A percentile compares a stretch with the other conserved stretches of the same genome.
Conservation (phyloP, 2,888 invertebrate species). For the Latrodectus elegans region DNA sequence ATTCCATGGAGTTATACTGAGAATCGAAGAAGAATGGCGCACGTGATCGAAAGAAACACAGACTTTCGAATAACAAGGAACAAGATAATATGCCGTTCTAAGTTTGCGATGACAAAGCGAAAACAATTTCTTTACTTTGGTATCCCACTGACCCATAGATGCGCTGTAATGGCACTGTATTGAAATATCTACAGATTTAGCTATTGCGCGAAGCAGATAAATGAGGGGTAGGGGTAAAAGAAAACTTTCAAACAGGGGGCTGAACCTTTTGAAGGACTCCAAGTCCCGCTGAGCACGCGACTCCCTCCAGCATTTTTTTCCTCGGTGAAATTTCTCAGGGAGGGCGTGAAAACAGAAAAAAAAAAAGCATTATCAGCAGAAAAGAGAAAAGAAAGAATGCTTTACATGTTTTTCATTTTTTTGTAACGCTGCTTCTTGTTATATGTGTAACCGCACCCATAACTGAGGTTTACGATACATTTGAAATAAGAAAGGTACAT, state of each 20-base stretch:
- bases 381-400: not conserved
- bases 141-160: conserved; percentile 37
- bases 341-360: conserved; percentile 25
- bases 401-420: conserved; percentile 9
- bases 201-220: conserved; percentile 11
- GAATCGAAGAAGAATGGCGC: conserved; percentile 18
- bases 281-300: conserved; percentile 51
- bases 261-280: conserved; percentile 23
- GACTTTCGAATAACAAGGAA: conserved; percentile 1
- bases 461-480: not conserved
- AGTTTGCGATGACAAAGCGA: conserved; percentile 28
- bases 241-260: conserved; percentile 9
- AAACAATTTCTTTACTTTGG: conserved; percentile 43
- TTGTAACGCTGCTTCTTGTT: not conserved
- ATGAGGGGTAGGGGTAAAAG: conserved; percentile 10
- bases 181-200: conserved; percentile 48
- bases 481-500: not conserved
- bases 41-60: conserved; percentile 30
- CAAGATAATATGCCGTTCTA: conserved; percentile 45
- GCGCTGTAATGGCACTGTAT: conserved; percentile 14
- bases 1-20: not conserved
- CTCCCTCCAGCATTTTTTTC: conserved; percentile 34
- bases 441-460: not conserved
- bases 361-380: not conserved
- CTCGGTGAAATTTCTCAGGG: conserved; percentile 24